Evolutionary conservation across 2,888 invertebrate genomes (phyloP), one percentile per base, ranked within the genome.

Genomic region (Patella ulyssiponensis): DNA sequence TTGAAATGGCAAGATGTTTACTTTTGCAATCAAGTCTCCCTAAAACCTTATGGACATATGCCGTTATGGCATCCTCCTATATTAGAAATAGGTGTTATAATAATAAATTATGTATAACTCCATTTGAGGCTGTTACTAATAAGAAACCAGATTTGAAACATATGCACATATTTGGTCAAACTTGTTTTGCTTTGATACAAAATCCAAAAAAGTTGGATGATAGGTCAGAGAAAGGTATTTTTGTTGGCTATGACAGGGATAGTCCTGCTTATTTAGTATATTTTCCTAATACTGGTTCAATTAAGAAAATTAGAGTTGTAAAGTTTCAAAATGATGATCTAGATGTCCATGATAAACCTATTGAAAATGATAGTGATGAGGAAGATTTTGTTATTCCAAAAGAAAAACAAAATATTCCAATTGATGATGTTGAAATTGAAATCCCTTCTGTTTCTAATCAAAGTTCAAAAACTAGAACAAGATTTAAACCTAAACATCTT

Each of bases 1-100:
- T 81, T 71, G 79, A 83, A 44, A 83, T 79, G 80, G 78, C 69
- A n/a, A 74, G 80, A 75, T 81, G 79, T 69, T 64, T 83, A 70
- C 51, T 81, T 17, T 33, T 78, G 33, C 69, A 80, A 69, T 53
- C 79, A 17, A 69, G 69, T 14, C 58, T 82, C 51, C 75, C 81
- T n/a, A 81, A 81, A 69, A 69, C 51, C 17, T 51, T 81, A 71
- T 83, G 83, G 83, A 54, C 69, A 52, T 81, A 81, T 77, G 81
- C 78, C 33, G 78, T 81, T 3, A 73, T 78, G 76, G 54, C 79
- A 64, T 74, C 80, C 4, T 78, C 76, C 27, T 79, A 82, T 71
- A 82, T 77, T 15, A n/a, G 76, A 14, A 81, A 81, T 74, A 76
- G 81, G n/a, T 81, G 80, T 56, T 81, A 69, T 53, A 80, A 80